Base-by-base conservation (phyloP, 1,140 invertebrate species). In the Pachypsylla venusta region DNA sequence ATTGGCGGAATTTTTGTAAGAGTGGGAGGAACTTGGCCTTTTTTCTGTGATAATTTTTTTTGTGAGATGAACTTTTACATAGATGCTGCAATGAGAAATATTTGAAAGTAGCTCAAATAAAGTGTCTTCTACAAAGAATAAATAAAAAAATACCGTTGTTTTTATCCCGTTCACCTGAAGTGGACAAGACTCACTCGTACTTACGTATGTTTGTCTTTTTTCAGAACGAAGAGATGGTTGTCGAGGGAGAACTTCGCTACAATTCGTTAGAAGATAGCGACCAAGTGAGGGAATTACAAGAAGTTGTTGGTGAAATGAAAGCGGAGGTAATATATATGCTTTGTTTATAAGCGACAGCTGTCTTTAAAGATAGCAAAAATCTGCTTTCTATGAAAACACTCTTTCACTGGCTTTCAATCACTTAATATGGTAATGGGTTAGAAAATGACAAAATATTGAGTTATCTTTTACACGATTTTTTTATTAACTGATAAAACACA, bases 151-250 rank as follows among this genome's bases (percentile, higher is more conserved):
- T n/a, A n/a, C n/a, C n/a, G n/a, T n/a, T n/a, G n/a, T n/a, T n/a
- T n/a, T n/a, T n/a, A n/a, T n/a, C n/a, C n/a, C n/a, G n/a, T n/a
- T n/a, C n/a, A n/a, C n/a, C n/a, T n/a, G n/a, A n/a, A n/a, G n/a
- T n/a, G n/a, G n/a, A n/a, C n/a, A n/a, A n/a, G n/a, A n/a, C n/a
- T n/a, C n/a, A n/a, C n/a, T n/a, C n/a, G n/a, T n/a, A n/a, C n/a
- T n/a, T n/a, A n/a, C n/a, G n/a, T n/a, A 48, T 48, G 24, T 55
- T 63, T 64, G 63, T 57, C 58, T 67, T 65, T 54, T 70, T 72
- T 22, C 68, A 94, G 90, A 93, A 90, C 71, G 88, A 93, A 72
- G 90, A 94, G 73, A 84, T 93, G 78, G 76, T 89, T 3, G 84
- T 89, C 2, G 88, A 92, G 71, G 87, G 88, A 24, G 88, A 93